Percentiles rank a stretch among this genome's conserved stretches.
Conservation (phyloP, 2,113 vertebrate species). For the Nerophis ophidion region DNA sequence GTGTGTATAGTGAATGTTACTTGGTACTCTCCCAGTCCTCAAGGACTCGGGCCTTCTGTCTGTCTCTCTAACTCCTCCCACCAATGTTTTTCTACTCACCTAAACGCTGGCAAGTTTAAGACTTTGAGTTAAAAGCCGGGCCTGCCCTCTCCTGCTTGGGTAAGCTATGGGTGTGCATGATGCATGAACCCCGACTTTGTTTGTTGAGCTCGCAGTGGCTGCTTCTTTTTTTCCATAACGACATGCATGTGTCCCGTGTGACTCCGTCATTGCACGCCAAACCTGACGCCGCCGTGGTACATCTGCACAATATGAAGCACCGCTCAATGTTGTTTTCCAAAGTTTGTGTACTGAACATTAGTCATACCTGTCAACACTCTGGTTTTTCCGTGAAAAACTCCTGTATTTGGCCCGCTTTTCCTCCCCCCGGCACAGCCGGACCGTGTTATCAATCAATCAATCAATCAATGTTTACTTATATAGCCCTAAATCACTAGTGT, state of each 20-base stretch:
- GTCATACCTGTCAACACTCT: no score
- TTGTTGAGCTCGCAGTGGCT: constrained; percentile 19
- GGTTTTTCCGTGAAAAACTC: no score
- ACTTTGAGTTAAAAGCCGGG: constrained; percentile 75
- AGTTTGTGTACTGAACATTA: no score
- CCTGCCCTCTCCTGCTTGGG: constrained; percentile 89
- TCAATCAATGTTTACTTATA: no score
- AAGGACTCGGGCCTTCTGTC: constrained; percentile 63
- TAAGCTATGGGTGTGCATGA: constrained; percentile 71
- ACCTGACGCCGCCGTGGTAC: neutral
- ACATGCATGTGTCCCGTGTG: constrained; percentile 43
- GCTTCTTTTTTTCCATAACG: constrained; percentile 8
- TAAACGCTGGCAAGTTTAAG: constrained; percentile 92
- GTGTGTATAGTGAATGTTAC: neutral
- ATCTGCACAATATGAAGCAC: neutral
- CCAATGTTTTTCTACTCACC: constrained; percentile 81
- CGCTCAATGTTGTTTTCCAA: no score
- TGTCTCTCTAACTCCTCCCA: constrained; percentile 76
- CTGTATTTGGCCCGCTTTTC: no score
- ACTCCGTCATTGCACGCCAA: constrained; percentile 16
- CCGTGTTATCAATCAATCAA: no score
- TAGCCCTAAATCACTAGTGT: no score
- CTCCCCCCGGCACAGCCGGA: no score
- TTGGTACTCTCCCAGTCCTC: constrained; percentile 60
- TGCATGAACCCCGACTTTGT: constrained; percentile 40